Percentiles rank a stretch among this genome's conserved stretches.
Conservation (phyloP, 2,888 invertebrate genomes). For the Eupithecia abbreviata region DNA sequence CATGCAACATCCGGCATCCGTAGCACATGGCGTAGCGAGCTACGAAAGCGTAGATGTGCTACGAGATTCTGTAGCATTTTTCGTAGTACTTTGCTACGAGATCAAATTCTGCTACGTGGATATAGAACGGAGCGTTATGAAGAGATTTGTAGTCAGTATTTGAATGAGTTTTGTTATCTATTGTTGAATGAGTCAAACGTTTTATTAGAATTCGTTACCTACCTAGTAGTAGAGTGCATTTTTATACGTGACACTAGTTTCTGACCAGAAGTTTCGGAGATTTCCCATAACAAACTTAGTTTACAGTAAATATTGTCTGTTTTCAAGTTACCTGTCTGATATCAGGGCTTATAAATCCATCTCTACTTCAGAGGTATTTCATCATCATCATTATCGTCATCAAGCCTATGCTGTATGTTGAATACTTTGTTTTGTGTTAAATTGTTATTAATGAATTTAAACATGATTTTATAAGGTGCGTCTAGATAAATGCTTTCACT, state of each 20-base stretch:
- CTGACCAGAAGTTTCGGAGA: background rate
- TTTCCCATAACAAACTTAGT: background rate
- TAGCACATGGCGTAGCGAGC: constrained; percentile 56
- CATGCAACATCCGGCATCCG: constrained; percentile 54
- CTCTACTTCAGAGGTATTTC: background rate
- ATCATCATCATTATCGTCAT: background rate
- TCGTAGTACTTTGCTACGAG: constrained; percentile 25
- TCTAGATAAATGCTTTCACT: no score
- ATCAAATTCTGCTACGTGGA: background rate
- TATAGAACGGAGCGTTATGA: background rate
- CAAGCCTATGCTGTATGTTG: background rate
- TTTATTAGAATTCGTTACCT: background rate
- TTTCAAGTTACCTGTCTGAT: background rate
- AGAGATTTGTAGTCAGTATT: background rate
- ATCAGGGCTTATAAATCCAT: background rate
- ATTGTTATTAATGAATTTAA: no score
- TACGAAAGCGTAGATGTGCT: constrained; percentile 56
- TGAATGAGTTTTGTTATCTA: background rate
- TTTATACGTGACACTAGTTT: background rate
- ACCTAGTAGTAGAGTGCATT: background rate
- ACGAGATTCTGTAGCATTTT: constrained; percentile 32
- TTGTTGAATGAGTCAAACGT: background rate
- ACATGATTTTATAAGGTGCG: no score
- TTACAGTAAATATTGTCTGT: background rate
- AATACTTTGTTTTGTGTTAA: no score